Evolutionary conservation across 2,797 vertebrate genomes (phyloP), one percentile per base, ranked within the genome.

Genomic region (Silurus lanzhouensis): DNA sequence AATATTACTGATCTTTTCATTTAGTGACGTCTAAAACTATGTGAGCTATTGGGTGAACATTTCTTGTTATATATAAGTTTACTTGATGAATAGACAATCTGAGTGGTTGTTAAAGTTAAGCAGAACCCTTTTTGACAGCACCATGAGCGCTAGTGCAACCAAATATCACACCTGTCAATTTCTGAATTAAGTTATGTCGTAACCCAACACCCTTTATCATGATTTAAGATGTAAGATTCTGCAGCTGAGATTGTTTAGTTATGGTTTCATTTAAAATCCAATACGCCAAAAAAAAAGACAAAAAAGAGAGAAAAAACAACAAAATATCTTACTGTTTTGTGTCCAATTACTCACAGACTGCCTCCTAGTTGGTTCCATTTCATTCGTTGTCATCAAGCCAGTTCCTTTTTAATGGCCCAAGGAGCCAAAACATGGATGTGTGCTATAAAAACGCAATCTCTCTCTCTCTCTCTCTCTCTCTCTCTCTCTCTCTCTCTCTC

Each of bases 391-490:
- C 64, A 66, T 83, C 81, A 66, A 60, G 90, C 89, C 90, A 81
- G 88, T 81, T 75, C 63, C 58, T 87, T 90, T 90, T 89, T 88
- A 86, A 17, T 84, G 88, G 90, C 12, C 85, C 91, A 89, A 89
- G 87, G 85, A 92, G 92, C 83, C 88, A 93, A 95, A 94, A 93
- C 93, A 94, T 89, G 91, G 90, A 90, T 90, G 91, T 94, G 93
- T 90, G 84, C 89, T 1, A 80, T 84, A 88, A 86, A 88, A 89
- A 84, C 74, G 90, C 89, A 79, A 76, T 80, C 81, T 81, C 80
- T 67, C n/a, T 66, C 68, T 44, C 44, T 64, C 66, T 80, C 81
- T 81, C 79, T 67, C 31, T 64, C 68, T 48, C 44, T 72, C 75
- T 81, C 77, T 87, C 31, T 66, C 48, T 52, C 66, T 67, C 31